Base-by-base conservation (phyloP, 2,797 vertebrate genomes). In the Ficedula albicollis region DNA sequence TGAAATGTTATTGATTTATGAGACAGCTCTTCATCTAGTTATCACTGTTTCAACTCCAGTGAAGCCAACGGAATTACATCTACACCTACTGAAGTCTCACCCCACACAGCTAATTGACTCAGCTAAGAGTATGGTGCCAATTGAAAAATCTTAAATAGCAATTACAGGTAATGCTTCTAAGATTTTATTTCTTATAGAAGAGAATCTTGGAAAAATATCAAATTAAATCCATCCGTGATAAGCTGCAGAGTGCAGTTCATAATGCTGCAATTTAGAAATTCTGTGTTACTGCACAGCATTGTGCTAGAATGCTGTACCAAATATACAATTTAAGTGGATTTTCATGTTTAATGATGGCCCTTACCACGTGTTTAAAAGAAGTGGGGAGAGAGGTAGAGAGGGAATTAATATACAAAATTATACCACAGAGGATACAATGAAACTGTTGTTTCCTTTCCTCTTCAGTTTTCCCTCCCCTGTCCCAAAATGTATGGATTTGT, bases 81-180 rank as follows among this genome's bases (percentile, higher is more conserved):
- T 84, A 46, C 11, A 64, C 19, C 38, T 64, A 32, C 67, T 44
- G 49, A 84, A 69, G 13, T 87, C 92, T 82, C 77, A 70, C 25
- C 49, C 39, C 29, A 36, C 39, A 58, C 38, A 87, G 55, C 38
- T 79, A 84, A 94, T 87, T 89, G 49, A 51, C 60, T 90, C 52
- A 58, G 39, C 17, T 70, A 64, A 58, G 64, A 92, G 20, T 51
- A 64, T 56, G 17, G 11, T 51, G 46, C 49, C 81, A 70, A 68
- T 60, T 68, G 77, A 85, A 93, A 79, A 93, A 77, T 74, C 48
- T 76, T 74, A 89, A 79, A 76, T 77, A 77, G 27, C 60, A 74
- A 90, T 95, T 95, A 70, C 34, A 90, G 46, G n/a, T 87, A 85
- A 89, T 85, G 56, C 27, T 64, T 80, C 52, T 68, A 64, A 87